Evolutionary conservation across 2,888 invertebrate genomes (phyloP), one percentile per base, ranked within the genome.

Genomic region (Cheilosia pagana): DNA sequence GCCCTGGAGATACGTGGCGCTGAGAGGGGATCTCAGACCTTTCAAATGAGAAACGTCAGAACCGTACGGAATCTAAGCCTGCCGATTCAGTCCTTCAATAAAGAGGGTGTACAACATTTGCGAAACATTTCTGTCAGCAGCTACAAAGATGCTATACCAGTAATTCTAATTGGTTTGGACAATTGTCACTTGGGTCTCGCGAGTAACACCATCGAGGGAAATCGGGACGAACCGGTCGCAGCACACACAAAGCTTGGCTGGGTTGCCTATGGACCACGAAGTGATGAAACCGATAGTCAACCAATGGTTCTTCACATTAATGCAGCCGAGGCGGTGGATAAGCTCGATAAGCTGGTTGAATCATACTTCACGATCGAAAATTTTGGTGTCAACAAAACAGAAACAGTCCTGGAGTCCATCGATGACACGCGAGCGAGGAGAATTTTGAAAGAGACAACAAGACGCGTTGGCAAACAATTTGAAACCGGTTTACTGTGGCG

Each of bases 361-460:
- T 68, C 77, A 1, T 78, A 81, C 25, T 78, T 86, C 45, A 57
- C 68, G 0, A 8, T 67, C 0, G 86, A 86, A 16, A 75, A 71
- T 25, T 76, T 86, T 45, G 81, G 78, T 12, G 74, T 75, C 0
- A 43, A 45, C 1, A 53, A 12, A 5, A 28, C 35, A 0, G 39
- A 75, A 8, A n/a, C 41, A 12, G n/a, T 50, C 1, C 5, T 87
- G 7, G 70, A 81, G 14, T 70, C 79, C n/a, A 41, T 41, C 41
- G 41, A 59, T 48, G 25, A 43, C 1, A 14, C 14, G 1, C 35
- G 63, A n/a, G 28, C 28, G 8, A 28, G 28, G 28, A 28, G 2
- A 8, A 28, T 28, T 2, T 28, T 28, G 28, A 8, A 10, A 2
- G 39, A 35, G 0, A 39, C 63, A 1, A 65, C 63, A n/a, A 53